A percentile compares a stretch with the other conserved stretches of the same genome.
phyloP scores from a whole-genome alignment of 2,797 vertebrate genomes.

The Sternotherus odoratus region DNA sequence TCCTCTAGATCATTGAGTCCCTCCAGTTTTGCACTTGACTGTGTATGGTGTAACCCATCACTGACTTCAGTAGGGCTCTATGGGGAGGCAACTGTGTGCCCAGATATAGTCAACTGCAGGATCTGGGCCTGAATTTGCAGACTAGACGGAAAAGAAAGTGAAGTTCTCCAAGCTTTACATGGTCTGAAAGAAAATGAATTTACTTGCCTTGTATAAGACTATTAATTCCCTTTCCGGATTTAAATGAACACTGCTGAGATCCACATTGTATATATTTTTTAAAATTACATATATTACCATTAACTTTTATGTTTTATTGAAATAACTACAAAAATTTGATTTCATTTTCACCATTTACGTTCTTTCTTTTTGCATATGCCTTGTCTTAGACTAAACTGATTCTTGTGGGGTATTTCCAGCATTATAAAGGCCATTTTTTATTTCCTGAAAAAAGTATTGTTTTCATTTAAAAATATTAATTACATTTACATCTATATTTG shows the following conservation, averaged over 20 bases:
- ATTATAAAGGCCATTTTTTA: neutral
- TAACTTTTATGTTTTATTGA: neutral
- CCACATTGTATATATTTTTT: neutral
- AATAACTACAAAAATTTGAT: neutral
- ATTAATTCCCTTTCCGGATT: neutral
- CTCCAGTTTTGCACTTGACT: slow-evolving; percentile 29
- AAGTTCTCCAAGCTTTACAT: neutral
- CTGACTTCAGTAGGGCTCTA: neutral
- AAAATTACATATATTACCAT: neutral
- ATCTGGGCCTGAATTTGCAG: slow-evolving; percentile 27
- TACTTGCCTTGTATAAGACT: slow-evolving; percentile 11
- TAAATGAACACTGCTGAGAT: neutral
- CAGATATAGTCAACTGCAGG: slow-evolving; percentile 23
- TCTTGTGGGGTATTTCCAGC: neutral
- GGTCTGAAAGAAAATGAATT: neutral
- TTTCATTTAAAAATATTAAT: neutral
- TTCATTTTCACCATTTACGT: neutral
- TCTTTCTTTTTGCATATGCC: neutral
- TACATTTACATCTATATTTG: neutral
- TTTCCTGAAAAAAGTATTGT: neutral
- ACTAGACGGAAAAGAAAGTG: slow-evolving; percentile 8
- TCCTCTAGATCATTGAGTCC: neutral
- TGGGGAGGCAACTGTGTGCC: neutral
- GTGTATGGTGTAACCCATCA: neutral
- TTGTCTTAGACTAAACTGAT: neutral